Conservation (phyloP, 1,140 invertebrate species). For the Thalassaphorura encarpata region DNA sequence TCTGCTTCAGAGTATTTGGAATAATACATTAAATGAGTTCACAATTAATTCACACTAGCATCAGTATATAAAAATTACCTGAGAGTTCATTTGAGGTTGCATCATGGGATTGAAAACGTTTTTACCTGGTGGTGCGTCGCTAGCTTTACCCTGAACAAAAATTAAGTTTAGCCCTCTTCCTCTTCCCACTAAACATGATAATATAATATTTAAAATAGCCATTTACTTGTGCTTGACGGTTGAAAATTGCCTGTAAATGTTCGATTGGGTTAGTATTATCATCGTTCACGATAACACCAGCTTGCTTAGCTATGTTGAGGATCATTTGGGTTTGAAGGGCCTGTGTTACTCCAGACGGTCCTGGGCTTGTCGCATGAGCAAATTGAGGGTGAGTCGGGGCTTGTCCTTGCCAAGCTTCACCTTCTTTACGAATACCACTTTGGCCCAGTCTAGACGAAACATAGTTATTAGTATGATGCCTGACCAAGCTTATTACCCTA, state of each 20-base stretch:
- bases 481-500: background rate
- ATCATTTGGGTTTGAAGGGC: conserved; percentile 30
- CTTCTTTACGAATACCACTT: conserved; percentile 4
- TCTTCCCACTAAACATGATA: too few species aligned
- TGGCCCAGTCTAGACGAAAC: background rate
- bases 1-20: too few species aligned
- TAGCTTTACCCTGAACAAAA: too few species aligned
- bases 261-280: conserved; percentile 20
- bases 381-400: too few species aligned
- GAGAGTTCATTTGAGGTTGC: too few species aligned
- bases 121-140: too few species aligned
- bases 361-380: background rate
- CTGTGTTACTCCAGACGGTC: background rate
- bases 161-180: too few species aligned
- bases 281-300: conserved; percentile 10
- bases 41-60: too few species aligned
- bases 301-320: conserved; percentile 27
- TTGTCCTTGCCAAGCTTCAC: conserved; percentile 13
- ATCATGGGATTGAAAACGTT: too few species aligned
- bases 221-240: conserved; percentile 18
- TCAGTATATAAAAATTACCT: too few species aligned
- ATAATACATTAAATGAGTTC: too few species aligned
- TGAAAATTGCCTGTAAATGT: conserved; percentile 25
- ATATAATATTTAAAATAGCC: too few species aligned
- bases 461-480: background rate